Evolutionary conservation across 2,113 vertebrate species (phyloP), one percentile per base, ranked within the genome.

Genomic region (Dipodomys merriami): DNA sequence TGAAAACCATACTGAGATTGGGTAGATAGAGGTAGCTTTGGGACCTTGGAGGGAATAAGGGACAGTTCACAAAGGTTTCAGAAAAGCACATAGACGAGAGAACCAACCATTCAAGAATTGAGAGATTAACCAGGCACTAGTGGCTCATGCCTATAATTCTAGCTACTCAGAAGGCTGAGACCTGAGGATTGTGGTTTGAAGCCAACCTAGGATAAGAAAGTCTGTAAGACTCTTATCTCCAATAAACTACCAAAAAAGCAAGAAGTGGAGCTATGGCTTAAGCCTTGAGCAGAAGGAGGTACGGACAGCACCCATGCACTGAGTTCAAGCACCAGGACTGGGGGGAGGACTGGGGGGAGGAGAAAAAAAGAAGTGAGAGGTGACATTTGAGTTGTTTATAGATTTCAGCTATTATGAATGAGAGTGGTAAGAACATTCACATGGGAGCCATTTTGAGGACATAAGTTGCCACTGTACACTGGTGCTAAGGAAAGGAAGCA

Each of bases 361-460:
- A 80, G 93, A 74, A 93, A 87, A 79, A 72, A 89, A 91, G 35
- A 80, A 29, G 77, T 11, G 86, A 74, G 93, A 86, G 57, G 49
- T 65, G 78, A 68, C 57, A 77, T 46, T 86, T 80, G 82, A 44
- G 71, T 62, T 69, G 67, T 83, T 93, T 86, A 73, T 49, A 72
- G 72, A 86, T 77, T 71, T 85, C 7, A 72, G 57, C 74, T 94
- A 22, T 88, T 49, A 39, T 33, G 27, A 91, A 85, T 86, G n/a
- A 80, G 95, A 90, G 60, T 90, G 20, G 67, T 74, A 33, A 33
- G 19, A 60, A 71, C 25, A 81, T 53, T 91, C 44, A 77, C 44
- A n/a, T 1, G 78, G 46, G 87, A 80, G 64, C 88, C 78, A 81
- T 27, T 60, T 33, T 46, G 64, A 94, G 69, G 86, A 69, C 2